Percentiles rank a stretch among this genome's conserved stretches.
Conservation (phyloP, 2,113 vertebrate species). For the Morone saxatilis region DNA sequence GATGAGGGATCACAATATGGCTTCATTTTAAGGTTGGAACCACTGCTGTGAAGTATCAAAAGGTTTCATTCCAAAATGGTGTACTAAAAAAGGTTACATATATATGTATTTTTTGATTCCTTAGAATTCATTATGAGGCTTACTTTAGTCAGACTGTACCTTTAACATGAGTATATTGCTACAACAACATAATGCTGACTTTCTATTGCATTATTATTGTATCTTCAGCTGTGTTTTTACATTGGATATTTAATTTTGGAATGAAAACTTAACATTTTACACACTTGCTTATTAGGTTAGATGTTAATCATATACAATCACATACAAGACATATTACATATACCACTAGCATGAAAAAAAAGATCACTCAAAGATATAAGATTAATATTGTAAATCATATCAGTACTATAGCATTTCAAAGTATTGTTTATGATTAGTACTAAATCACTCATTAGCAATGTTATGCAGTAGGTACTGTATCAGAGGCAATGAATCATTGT, state of each 20-base stretch:
- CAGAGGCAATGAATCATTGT: background rate
- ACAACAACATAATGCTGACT: background rate
- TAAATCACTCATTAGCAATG: slow-evolving; percentile 2
- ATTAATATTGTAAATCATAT: background rate
- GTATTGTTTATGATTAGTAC: background rate
- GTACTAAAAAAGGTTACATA: background rate
- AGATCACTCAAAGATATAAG: slow-evolving; percentile 6
- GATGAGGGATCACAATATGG: background rate
- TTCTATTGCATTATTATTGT: background rate
- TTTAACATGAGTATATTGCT: background rate
- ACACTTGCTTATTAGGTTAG: background rate
- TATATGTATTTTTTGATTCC: background rate
- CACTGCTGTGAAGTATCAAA: background rate
- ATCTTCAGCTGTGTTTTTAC: background rate
- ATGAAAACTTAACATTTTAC: background rate
- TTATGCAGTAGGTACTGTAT: background rate
- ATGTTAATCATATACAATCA: background rate
- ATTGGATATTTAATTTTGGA: slow-evolving; percentile 16
- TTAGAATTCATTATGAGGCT: background rate
- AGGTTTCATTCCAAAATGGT: background rate
- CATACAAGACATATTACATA: background rate
- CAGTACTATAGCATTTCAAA: background rate
- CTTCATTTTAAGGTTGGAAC: background rate
- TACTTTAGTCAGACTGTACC: background rate
- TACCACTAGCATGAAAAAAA: background rate